Evolutionary conservation across 2,888 invertebrate genomes (phyloP), one percentile per base, ranked within the genome.

Genomic region (Archaeoteleia sp.): DNA sequence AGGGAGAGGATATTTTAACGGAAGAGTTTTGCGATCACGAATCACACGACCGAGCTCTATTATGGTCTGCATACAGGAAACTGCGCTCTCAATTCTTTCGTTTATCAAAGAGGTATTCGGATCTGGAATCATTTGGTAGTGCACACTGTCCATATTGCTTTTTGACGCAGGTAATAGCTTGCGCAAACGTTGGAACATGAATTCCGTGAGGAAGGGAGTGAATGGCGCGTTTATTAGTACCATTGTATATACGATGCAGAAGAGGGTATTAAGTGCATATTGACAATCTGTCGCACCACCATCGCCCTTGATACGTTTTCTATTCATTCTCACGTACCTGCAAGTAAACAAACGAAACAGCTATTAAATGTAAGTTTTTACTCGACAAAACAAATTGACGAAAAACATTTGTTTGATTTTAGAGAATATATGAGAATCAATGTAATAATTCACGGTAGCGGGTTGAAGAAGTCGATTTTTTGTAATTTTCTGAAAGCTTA

Each of bases 161-260:
- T 88, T 86, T 14, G 84, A 83, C 8, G 86, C 86, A 2, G 87
- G 84, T 12, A 93, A 86, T 23, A 95, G 87, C 73, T 91, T 88
- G 29, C 91, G 90, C 70, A 99, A 86, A 57, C 94, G 93, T 85
- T 96, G 95, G 86, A 95, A 99, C 91, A 99, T 96, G 63, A 93
- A 90, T 86, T 99, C 99, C 0, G 96, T 93, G 49, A 99, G 88
- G 86, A 95, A 99, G 0, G 99, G 99, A 0, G 97, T 96, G 85
- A 98, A 98, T 0, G 99, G 97, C 0, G 98, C 95, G 95, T 99
- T 98, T 77, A 98, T 91, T 75, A 93, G 90, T 0, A 93, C 91
- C 91, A 99, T 95, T 48, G 93, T 92, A 79, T 92, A 93, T 23
- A 99, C 87, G 0, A 98, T 95, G 74, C 92, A 90, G 82, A 93